Percentiles rank a stretch among this genome's conserved stretches.
phyloP scores from a whole-genome alignment of 2,113 vertebrate species.

The Ptilonorhynchus violaceus region DNA sequence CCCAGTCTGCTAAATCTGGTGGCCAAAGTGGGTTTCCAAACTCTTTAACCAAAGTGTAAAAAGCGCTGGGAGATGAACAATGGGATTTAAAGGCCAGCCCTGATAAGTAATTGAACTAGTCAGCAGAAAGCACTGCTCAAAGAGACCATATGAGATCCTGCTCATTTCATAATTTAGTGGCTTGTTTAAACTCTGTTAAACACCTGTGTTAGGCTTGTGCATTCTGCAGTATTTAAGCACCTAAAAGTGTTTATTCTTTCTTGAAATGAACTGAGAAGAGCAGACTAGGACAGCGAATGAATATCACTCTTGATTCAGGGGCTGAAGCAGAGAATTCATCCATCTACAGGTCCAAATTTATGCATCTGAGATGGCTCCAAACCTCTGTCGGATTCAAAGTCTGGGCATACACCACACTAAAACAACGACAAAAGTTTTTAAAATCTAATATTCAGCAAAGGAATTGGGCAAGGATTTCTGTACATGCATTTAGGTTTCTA shows the following conservation, averaged over 20 bases:
- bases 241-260: not conserved
- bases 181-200: not conserved
- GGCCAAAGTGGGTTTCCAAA: not conserved
- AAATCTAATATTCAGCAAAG: fast-evolving
- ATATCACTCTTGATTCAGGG: not conserved
- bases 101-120: not conserved
- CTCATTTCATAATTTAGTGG: not conserved
- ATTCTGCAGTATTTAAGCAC: not conserved
- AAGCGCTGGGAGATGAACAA: not conserved
- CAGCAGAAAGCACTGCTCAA: not conserved
- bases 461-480: fast-evolving
- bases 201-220: not conserved
- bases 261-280: not conserved
- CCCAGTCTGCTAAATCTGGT: not conserved
- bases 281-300: not conserved
- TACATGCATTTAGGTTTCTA: not conserved
- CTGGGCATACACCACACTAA: not conserved
- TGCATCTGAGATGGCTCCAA: not conserved
- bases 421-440: not conserved
- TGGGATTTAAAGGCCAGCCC: not conserved
- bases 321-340: not conserved
- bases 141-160: not conserved
- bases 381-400: fast-evolving
- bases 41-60: not conserved
- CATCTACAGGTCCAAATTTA: fast-evolving